phyloP scores from a whole-genome alignment of 2,113 vertebrate species.

The Vimba vimba region DNA sequence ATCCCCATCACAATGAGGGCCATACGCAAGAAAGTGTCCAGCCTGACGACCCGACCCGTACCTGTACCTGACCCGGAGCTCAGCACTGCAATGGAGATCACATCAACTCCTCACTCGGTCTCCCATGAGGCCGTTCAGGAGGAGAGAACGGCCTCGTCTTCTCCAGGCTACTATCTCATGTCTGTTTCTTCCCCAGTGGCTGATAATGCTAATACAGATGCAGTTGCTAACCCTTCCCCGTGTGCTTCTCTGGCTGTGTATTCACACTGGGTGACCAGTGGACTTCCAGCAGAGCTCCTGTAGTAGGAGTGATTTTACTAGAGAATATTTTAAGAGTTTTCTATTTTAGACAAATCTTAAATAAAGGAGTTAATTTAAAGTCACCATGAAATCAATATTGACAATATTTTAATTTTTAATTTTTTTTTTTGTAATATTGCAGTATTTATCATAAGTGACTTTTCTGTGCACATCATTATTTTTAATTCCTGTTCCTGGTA shows the following conservation, averaged over 20 bases:
- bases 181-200: constrained; percentile 56
- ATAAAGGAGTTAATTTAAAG: background rate
- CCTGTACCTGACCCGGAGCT: background rate
- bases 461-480: too few relatives aligned
- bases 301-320: constrained; percentile 13
- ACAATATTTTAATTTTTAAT: too few relatives aligned
- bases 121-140: constrained; percentile 55
- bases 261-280: constrained; percentile 56
- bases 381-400: too few relatives aligned
- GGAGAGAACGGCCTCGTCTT: constrained; percentile 35
- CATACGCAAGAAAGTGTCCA: constrained; percentile 68
- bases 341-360: constrained; percentile 4
- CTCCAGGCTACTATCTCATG: constrained; percentile 48
- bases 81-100: background rate
- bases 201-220: constrained; percentile 60
- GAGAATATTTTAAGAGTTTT: background rate
- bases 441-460: too few relatives aligned
- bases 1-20: constrained; percentile 79
- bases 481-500: too few relatives aligned
- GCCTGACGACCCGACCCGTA: constrained; percentile 24
- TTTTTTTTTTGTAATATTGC: too few relatives aligned
- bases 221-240: constrained; percentile 49
- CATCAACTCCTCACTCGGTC: background rate
- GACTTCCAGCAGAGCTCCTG: constrained; percentile 53
- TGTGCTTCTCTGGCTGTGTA: constrained; percentile 45